Conservation (phyloP, 2,797 vertebrate species). For the Melanogrammus aeglefinus region DNA sequence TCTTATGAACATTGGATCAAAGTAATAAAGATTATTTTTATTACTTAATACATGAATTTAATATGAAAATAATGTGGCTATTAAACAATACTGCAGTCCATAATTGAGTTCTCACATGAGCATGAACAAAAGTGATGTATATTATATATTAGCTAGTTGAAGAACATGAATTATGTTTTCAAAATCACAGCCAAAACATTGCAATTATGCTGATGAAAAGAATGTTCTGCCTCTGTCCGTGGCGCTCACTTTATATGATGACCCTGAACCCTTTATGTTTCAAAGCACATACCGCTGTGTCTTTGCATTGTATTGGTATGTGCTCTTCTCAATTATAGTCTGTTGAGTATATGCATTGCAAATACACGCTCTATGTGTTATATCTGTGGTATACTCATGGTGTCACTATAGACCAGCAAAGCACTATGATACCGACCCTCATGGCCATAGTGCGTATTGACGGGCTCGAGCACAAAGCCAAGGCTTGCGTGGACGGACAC, state of each 20-base stretch:
- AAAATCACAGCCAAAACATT: not conserved
- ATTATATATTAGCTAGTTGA: not conserved
- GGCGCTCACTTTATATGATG: not conserved
- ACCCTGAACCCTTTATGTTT: not conserved
- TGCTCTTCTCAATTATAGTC: not conserved
- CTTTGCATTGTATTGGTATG: not conserved
- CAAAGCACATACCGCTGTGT: not conserved
- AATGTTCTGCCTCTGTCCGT: not conserved
- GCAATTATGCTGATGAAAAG: not conserved
- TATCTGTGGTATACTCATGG: constrained; percentile 34
- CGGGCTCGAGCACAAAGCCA: not conserved
- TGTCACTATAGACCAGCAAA: constrained; percentile 41
- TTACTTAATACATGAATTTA: too few relatives aligned
- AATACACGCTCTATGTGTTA: not conserved
- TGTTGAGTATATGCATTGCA: not conserved
- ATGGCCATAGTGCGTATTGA: not conserved
- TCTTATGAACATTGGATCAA: too few relatives aligned
- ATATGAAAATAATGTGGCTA: too few relatives aligned
- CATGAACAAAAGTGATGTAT: not conserved
- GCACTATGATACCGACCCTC: not conserved
- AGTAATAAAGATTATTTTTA: too few relatives aligned
- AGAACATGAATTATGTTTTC: not conserved
- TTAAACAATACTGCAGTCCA: constrained; percentile 47
- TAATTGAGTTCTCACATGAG: not conserved
- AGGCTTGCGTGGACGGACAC: not conserved